Conservation (phyloP, 2,113 vertebrate species). For the Pelobates fuscus region DNA sequence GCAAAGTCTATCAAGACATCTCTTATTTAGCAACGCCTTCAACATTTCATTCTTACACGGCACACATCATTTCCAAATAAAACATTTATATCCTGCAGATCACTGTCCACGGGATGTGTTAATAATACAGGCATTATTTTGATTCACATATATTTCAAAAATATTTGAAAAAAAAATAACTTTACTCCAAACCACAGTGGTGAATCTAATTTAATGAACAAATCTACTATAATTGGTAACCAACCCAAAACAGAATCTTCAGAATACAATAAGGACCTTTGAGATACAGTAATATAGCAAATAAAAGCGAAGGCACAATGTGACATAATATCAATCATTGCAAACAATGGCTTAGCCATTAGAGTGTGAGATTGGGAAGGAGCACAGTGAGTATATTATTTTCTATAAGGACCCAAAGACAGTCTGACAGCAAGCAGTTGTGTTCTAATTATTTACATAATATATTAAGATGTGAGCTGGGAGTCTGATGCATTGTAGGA, state of each 20-base stretch:
- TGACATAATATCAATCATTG: slow-evolving; percentile 32
- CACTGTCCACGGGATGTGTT: too few species aligned
- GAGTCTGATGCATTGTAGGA: slow-evolving; percentile 27
- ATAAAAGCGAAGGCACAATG: slow-evolving; percentile 16
- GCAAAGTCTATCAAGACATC: too few species aligned
- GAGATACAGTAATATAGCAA: slow-evolving; percentile 26
- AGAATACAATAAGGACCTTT: background rate
- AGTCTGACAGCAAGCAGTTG: slow-evolving; percentile 31
- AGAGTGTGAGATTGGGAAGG: slow-evolving; percentile 13
- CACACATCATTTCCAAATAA: too few species aligned
- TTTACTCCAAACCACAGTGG: too few species aligned
- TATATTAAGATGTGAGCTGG: slow-evolving; percentile 46
- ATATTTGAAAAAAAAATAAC: too few species aligned
- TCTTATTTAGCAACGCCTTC: too few species aligned
- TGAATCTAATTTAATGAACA: too few species aligned
- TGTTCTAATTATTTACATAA: slow-evolving; percentile 45
- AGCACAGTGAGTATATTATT: slow-evolving; percentile 52
- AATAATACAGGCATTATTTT: too few species aligned
- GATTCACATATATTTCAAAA: too few species aligned
- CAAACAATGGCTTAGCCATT: slow-evolving; percentile 38
- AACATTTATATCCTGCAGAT: too few species aligned
- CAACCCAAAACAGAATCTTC: background rate
- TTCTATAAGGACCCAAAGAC: slow-evolving; percentile 52
- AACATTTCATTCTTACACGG: too few species aligned
- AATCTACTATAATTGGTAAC: background rate